Conservation (phyloP, 2,888 invertebrate species). For the Cryptus armator region DNA sequence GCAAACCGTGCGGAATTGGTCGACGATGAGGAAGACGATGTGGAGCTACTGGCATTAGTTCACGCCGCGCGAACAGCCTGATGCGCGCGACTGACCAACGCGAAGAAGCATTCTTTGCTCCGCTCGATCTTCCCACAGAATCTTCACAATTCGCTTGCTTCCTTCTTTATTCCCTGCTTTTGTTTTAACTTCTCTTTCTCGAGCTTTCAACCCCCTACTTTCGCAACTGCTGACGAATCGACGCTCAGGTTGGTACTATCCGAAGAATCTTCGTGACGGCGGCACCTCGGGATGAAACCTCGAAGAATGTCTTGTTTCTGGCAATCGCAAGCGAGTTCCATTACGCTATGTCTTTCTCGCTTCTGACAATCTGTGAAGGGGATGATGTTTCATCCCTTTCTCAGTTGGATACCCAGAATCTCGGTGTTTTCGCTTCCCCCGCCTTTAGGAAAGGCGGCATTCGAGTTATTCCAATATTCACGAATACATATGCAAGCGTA, state of each 20-base stretch:
- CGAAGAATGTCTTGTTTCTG: conserved; percentile 81
- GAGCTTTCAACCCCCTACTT: neutral
- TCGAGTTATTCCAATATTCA: conserved; percentile 82
- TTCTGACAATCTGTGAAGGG: conserved; percentile 71
- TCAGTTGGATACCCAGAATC: conserved; percentile 49
- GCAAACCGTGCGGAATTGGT: conserved; percentile 56
- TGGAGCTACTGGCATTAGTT: conserved; percentile 53
- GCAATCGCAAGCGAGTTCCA: conserved; percentile 74
- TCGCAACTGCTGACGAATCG: conserved; percentile 23
- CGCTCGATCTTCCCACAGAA: conserved; percentile 29
- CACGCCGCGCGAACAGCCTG: conserved; percentile 43
- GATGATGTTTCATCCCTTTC: conserved; percentile 12
- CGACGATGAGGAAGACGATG: conserved; percentile 24
- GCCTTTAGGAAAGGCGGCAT: conserved; percentile 73
- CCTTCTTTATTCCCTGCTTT: conserved; percentile 25
- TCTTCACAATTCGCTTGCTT: conserved; percentile 27
- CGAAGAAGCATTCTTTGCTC: conserved; percentile 56
- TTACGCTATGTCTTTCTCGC: conserved; percentile 46
- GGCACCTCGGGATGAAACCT: conserved; percentile 66
- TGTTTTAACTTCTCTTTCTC: conserved; percentile 13
- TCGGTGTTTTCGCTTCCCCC: conserved; percentile 42
- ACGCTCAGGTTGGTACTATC: conserved; percentile 34
- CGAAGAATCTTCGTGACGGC: conserved; percentile 67
- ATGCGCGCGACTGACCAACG: conserved; percentile 40
- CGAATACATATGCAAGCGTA: conserved; percentile 78